phyloP scores from a whole-genome alignment of 92 coral and sea anemone species.

The Virgularia gustaviana region DNA sequence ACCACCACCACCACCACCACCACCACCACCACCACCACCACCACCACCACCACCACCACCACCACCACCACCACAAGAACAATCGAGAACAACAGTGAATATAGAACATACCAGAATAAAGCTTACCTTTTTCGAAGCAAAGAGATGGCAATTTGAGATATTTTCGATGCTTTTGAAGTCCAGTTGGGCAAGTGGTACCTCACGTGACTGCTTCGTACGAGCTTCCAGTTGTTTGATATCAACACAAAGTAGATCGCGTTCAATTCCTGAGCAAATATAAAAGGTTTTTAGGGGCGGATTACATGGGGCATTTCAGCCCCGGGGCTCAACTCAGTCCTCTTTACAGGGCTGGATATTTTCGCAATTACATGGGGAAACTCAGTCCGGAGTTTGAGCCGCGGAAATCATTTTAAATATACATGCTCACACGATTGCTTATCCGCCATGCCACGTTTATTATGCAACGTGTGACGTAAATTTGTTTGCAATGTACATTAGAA shows the following conservation, averaged over 20 bases:
- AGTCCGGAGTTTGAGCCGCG: no score
- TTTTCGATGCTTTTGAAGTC: conserved; percentile 71
- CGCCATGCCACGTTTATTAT: no score
- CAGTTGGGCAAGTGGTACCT: conserved; percentile 72
- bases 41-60: not conserved
- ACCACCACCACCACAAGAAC: not conserved
- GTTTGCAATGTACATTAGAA: no score
- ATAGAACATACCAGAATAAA: not conserved
- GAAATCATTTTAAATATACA: no score
- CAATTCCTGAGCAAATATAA: conserved; percentile 56
- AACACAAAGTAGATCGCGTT: conserved; percentile 71
- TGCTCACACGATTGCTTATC: no score
- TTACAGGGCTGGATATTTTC: no score
- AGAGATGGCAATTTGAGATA: conserved; percentile 86
- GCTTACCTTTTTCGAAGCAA: conserved; percentile 82
- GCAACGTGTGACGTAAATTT: no score
- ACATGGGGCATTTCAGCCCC: no score
- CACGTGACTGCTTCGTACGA: conserved; percentile 73
- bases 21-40: conserved; percentile 64
- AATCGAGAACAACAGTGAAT: not conserved
- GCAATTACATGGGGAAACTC: no score
- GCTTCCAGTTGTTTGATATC: conserved; percentile 79
- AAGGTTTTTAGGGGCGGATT: not conserved
- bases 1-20: conserved; percentile 81
- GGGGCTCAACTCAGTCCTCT: no score